A percentile compares a stretch with the other conserved stretches of the same genome.
Conservation (phyloP, 1,140 invertebrate species). For the Trichogramma pretiosum region DNA sequence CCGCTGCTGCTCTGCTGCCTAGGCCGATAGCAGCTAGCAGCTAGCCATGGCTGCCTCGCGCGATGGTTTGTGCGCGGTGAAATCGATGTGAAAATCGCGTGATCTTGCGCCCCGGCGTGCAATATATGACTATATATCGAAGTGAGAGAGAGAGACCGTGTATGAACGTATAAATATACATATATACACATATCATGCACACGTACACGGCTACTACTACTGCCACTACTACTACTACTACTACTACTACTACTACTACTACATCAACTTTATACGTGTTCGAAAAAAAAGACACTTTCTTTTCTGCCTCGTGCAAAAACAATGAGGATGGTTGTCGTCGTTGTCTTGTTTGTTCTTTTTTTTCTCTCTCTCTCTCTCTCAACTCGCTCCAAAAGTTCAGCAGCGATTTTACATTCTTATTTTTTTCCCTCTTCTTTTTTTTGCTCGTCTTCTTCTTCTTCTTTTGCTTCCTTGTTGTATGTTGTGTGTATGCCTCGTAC, state of each 20-base stretch:
- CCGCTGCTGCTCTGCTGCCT: neutral
- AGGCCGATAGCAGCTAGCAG: too few relatives aligned
- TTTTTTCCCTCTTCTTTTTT: constrained; percentile 1
- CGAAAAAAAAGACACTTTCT: neutral
- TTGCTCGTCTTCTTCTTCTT: neutral
- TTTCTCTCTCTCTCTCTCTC: neutral
- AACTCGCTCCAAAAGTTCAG: neutral
- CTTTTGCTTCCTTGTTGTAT: neutral
- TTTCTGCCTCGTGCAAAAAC: constrained; percentile 8
- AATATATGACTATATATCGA: too few relatives aligned
- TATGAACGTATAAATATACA: too few relatives aligned
- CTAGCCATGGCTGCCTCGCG: neutral
- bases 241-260: too few relatives aligned
- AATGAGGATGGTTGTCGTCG: constrained; percentile 11
- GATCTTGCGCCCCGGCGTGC: constrained; percentile 11
- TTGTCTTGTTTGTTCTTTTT: constrained; percentile 1
- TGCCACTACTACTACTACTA: too few relatives aligned
- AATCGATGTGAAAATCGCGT: constrained; percentile 19
- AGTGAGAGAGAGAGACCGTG: too few relatives aligned
- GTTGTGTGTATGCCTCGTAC: neutral
- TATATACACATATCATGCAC: too few relatives aligned
- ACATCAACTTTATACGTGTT: too few relatives aligned
- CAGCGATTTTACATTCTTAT: constrained; percentile 5
- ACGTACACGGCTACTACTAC: too few relatives aligned
- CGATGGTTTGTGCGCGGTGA: too few relatives aligned